Base-by-base conservation (phyloP, 92 coral and sea anemone species). In the Palythoa heliodiscus region DNA sequence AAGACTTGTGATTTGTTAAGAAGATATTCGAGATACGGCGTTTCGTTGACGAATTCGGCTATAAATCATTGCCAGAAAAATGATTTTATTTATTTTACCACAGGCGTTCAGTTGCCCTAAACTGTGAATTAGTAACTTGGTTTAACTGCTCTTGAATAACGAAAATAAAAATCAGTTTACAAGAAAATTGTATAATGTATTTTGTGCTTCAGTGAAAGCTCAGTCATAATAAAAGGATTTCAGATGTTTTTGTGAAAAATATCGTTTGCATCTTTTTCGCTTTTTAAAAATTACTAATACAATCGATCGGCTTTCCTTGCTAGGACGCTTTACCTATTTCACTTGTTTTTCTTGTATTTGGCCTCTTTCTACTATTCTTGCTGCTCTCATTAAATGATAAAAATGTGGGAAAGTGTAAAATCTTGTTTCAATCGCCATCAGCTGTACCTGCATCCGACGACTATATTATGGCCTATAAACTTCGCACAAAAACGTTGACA, bases 81-180 rank as follows among this genome's bases (percentile, higher is more conserved):
- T 7, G 60, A 69, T 73, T 80, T 47, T 80, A 67, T 48, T 80
- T 47, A 66, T 80, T 80, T 79, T 24, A 50, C 84, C 73, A 80
- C 73, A 48, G 84, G 84, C 60, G 73, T 38, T 77, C n/a, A n/a
- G n/a, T n/a, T 38, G 48, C 9, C 35, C 53, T 78, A 52, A 61
- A 50, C 73, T 63, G 37, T 68, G 73, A 66, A 66, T 61, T 15
- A 63, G 84, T 64, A 39, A 4, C 17, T 4, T 47, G 15, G 35
- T 19, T 6, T 43, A 40, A 24, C 10, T 79, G 70, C 37, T 58
- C 20, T 63, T 23, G 24, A 43, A 43, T 80, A 64, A 80, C 66
- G 61, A 58, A 63, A 80, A 80, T 66, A 80, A 80, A 80, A 76
- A 54, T 54, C 68, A 9, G 25, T 29, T 29, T 22, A 23, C n/a